Percentiles rank a stretch among this genome's conserved stretches.
These are phyloP conservation scores for mouse (Mus musculus) DNA, from an alignment of 2,113 vertebrate genomes.

Conservation along the genomic window DNA sequence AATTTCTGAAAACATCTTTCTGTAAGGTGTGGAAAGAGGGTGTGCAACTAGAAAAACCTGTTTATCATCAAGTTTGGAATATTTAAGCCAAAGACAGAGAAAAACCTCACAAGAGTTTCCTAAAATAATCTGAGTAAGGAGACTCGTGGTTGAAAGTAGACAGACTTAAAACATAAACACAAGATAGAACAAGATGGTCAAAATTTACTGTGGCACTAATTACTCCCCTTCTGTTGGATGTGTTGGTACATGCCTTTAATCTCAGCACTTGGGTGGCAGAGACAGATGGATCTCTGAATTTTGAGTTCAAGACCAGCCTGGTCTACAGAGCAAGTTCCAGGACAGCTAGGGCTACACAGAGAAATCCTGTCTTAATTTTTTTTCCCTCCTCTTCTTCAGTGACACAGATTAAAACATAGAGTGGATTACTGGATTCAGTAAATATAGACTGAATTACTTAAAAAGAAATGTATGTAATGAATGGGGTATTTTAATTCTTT, in stretches of 20 bases:
- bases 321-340: not conserved
- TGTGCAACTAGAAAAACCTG: not conserved
- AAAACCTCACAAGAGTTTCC: not conserved
- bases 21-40: not conserved
- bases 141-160: not conserved
- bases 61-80: constrained; percentile 7
- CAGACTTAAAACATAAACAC: not conserved
- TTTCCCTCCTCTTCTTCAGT: not conserved
- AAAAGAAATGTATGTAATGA: not conserved
- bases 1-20: not conserved
- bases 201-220: not conserved
- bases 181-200: not conserved
- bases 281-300: not conserved
- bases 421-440: not conserved
- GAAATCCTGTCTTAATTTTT: not conserved
- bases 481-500: constrained; percentile 21
- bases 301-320: not conserved
- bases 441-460: not conserved
- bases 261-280: not conserved
- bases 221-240: not conserved
- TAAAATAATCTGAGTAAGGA: not conserved
- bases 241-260: not conserved
- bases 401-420: not conserved
- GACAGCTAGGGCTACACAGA: not conserved
- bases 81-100: not conserved